Evolutionary conservation across 2,797 vertebrate genomes (phyloP).

Genomic region (Neosilurus mollespiculum): DNA sequence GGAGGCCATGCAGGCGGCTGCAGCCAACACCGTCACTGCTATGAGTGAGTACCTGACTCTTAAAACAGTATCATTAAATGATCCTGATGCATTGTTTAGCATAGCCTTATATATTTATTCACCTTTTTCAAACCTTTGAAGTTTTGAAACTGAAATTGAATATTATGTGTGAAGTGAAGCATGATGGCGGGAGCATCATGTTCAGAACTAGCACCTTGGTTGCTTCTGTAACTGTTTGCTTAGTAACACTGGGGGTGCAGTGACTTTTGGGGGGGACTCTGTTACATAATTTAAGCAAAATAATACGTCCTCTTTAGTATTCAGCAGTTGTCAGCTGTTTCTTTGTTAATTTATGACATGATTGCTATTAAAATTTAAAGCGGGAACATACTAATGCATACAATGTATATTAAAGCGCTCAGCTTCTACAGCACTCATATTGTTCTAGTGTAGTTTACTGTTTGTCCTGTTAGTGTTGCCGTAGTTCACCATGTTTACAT

Average conservation of each 20-base stretch:
- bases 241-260: background rate
- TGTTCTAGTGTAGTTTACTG: background rate
- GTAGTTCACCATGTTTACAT: background rate
- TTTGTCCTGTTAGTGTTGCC: background rate
- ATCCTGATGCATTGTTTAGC: background rate
- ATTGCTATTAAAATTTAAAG: background rate
- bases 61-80: background rate
- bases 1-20: slow-evolving; percentile 96
- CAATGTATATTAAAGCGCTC: background rate
- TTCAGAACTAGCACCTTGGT: background rate
- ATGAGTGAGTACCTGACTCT: slow-evolving; percentile 74
- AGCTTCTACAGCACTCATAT: too few relatives aligned
- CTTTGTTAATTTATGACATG: background rate
- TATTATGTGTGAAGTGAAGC: background rate
- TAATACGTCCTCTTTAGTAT: too few relatives aligned
- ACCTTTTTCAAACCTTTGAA: background rate
- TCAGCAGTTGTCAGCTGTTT: background rate
- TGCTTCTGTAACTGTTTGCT: background rate
- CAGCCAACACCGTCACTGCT: slow-evolving; percentile 78
- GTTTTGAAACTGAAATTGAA: background rate
- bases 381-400: background rate
- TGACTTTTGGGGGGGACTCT: background rate
- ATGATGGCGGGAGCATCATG: background rate
- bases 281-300: too few relatives aligned
- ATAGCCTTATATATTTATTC: background rate